Conservation (phyloP, 2,113 vertebrate genomes). For the Brachionichthys hirsutus region DNA sequence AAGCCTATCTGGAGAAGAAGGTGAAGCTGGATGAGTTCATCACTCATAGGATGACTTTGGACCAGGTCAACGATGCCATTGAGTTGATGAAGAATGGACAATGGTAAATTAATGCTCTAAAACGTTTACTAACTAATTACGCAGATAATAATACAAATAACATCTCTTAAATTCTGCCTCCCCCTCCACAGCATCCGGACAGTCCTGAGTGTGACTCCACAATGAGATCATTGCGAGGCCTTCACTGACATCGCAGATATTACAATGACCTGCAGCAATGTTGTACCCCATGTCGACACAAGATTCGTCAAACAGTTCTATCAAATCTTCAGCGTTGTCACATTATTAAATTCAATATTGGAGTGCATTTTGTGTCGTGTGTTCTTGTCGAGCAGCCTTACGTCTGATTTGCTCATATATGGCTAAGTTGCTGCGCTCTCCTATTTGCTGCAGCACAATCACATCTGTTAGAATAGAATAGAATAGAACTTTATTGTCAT, state of each 20-base stretch:
- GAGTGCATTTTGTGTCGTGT: too few relatives aligned
- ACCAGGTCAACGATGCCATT: conserved; percentile 79
- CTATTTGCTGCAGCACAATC: too few relatives aligned
- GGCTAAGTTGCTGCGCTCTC: too few relatives aligned
- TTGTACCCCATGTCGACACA: background rate
- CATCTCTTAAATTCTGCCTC: background rate
- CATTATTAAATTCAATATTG: background rate
- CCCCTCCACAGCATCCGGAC: conserved; percentile 84
- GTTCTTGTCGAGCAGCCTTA: too few relatives aligned
- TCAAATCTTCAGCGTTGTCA: background rate
- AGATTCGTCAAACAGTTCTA: background rate
- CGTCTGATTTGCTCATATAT: too few relatives aligned
- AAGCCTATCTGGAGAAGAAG: conserved; percentile 79
- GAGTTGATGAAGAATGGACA: conserved; percentile 77
- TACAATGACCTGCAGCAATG: background rate
- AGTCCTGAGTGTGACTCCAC: conserved; percentile 63
- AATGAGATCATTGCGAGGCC: background rate
- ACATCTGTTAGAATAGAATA: too few relatives aligned
- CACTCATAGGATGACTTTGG: conserved; percentile 78
- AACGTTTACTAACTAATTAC: background rate
- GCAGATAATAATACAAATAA: background rate
- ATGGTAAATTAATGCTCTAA: conserved; percentile 64
- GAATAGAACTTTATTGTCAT: too few relatives aligned
- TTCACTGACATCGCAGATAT: background rate
- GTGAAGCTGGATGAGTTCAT: conserved; percentile 80